phyloP scores from a whole-genome alignment of 2,888 invertebrate species.

The Melipona bicolor region DNA sequence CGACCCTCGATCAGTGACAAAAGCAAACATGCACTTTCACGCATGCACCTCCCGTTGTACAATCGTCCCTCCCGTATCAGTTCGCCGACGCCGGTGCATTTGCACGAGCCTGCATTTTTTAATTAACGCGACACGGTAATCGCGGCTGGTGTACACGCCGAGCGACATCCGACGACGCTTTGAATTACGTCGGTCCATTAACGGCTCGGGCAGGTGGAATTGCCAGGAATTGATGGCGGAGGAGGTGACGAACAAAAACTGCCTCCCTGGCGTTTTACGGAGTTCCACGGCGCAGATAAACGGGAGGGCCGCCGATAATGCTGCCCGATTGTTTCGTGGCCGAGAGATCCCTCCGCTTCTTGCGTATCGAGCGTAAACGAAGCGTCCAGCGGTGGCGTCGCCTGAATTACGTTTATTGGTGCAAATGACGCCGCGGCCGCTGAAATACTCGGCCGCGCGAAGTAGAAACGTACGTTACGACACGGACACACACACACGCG shows the following conservation, averaged over 20 bases:
- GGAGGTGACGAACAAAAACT: constrained; percentile 55
- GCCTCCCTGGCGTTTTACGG: constrained; percentile 54
- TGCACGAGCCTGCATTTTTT: constrained; percentile 22
- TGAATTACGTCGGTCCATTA: constrained; percentile 50
- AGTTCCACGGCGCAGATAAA: constrained; percentile 54
- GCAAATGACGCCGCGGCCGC: constrained; percentile 22
- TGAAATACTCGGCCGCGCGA: constrained; percentile 38
- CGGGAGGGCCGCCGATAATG: constrained; percentile 50
- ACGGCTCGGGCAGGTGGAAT: constrained; percentile 44
- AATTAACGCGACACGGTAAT: constrained; percentile 38
- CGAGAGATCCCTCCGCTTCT: constrained; percentile 2
- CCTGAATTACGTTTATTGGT: constrained; percentile 60
- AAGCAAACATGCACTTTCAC: no score
- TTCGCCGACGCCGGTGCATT: background rate
- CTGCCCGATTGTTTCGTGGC: constrained; percentile 47
- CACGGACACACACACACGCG: background rate
- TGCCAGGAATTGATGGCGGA: constrained; percentile 51
- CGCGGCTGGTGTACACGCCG: background rate
- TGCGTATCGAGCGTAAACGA: constrained; percentile 23
- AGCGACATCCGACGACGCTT: constrained; percentile 11
- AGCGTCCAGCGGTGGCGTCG: background rate
- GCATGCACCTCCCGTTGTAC: no score
- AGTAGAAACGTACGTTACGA: constrained; percentile 36
- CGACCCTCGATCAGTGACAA: no score
- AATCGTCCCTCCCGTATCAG: background rate